Conservation (phyloP, 30 jellyfish, hydroid and myxozoan species). For the Aurelia aurita region DNA sequence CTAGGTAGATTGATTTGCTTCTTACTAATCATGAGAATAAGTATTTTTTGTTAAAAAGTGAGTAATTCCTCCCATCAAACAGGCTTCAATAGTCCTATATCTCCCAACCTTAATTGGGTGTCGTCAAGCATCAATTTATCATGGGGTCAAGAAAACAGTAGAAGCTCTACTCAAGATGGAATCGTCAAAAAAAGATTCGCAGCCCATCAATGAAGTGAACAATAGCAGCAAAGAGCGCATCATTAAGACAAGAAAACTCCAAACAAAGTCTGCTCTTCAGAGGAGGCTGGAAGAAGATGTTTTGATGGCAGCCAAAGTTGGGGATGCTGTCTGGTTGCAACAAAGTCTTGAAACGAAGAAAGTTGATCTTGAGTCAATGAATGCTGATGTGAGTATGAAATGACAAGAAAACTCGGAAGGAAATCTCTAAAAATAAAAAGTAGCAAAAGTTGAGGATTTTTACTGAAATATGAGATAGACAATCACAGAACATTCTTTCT, state of each 20-base stretch:
- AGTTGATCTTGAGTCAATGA: constrained; percentile 12
- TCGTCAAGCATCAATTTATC: no score
- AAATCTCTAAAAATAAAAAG: neutral
- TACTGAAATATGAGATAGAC: no score
- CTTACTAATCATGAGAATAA: no score
- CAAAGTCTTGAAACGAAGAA: constrained; percentile 49
- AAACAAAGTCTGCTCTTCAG: constrained; percentile 61
- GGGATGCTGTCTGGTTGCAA: constrained; percentile 72
- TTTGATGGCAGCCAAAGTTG: constrained; percentile 76
- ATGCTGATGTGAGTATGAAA: constrained; percentile 45
- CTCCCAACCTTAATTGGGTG: no score
- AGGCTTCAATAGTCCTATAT: no score
- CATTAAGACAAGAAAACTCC: neutral
- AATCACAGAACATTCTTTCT: no score
- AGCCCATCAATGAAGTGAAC: neutral
- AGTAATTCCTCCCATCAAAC: no score
- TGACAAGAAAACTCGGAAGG: neutral
- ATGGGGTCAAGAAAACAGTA: no score
- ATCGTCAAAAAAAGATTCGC: neutral
- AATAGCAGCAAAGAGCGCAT: neutral
- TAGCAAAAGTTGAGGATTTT: no score
- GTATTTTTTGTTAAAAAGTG: no score
- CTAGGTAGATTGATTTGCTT: no score
- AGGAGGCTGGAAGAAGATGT: constrained; percentile 68
- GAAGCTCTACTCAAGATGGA: neutral